Evolutionary conservation across 2,888 invertebrate species (phyloP).

Genomic region (Ophonus ardosiacus): DNA sequence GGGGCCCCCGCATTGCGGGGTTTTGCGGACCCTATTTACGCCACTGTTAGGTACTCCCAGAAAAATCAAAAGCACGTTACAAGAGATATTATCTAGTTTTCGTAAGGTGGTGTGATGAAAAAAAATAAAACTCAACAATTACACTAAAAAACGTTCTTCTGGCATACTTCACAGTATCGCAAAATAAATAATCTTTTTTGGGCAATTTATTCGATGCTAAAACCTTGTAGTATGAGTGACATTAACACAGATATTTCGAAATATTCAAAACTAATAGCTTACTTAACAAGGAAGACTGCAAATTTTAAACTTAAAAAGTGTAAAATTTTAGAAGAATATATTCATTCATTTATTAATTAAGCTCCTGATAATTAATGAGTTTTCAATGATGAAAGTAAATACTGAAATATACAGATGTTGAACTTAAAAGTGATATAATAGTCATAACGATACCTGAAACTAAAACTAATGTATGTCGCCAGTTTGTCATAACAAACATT

Average conservation of each 20-base stretch:
- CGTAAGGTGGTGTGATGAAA: too few species aligned
- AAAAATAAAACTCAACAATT: too few species aligned
- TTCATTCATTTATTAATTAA: not conserved
- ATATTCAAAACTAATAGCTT: too few species aligned
- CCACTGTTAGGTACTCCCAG: too few species aligned
- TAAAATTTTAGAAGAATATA: not conserved
- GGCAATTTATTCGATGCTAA: not conserved
- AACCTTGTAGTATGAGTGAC: too few species aligned
- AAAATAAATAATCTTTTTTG: not conserved
- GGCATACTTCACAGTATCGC: not conserved
- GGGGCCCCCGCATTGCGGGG: too few species aligned
- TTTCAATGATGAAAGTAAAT: not conserved
- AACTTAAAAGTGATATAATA: not conserved
- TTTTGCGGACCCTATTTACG: too few species aligned
- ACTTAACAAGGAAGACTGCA: not conserved
- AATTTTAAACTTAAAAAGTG: not conserved
- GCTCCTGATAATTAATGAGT: not conserved
- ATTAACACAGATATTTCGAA: too few species aligned
- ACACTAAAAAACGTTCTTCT: too few species aligned
- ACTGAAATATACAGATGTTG: not conserved
- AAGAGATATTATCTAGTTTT: not conserved
- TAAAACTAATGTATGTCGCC: not conserved
- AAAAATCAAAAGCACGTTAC: not conserved
- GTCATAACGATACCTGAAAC: not conserved
- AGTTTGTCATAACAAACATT: not conserved